phyloP scores from a whole-genome alignment of 2,113 vertebrate species.

The Odocoileus virginianus region DNA sequence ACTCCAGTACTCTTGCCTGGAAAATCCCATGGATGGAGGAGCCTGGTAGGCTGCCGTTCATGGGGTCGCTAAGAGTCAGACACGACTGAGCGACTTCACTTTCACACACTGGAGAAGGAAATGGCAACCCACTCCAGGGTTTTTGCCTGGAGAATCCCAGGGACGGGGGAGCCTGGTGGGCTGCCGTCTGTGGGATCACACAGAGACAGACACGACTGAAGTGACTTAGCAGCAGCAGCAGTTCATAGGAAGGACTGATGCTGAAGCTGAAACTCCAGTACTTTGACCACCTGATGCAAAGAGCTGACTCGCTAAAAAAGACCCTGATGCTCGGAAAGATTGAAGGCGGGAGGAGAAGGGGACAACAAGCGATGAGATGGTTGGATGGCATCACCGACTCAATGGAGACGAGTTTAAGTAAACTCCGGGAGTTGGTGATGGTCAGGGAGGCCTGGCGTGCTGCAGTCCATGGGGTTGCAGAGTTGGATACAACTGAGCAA shows the following conservation, averaged over 20 bases:
- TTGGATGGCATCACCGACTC: not conserved
- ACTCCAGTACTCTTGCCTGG: too few species aligned
- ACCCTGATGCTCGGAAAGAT: not conserved
- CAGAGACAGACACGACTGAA: too few species aligned
- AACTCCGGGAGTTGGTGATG: not conserved
- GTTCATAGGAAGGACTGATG: not conserved
- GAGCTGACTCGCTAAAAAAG: not conserved
- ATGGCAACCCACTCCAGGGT: too few species aligned
- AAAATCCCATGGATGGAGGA: too few species aligned
- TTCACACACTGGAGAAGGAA: too few species aligned
- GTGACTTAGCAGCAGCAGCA: too few species aligned
- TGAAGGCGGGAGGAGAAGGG: not conserved
- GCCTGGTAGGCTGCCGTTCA: too few species aligned
- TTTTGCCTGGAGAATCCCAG: too few species aligned
- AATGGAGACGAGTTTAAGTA: not conserved
- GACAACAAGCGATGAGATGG: not conserved
- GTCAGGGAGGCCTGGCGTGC: not conserved
- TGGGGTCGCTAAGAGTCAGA: too few species aligned
- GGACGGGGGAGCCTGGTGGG: too few species aligned
- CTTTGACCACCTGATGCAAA: not conserved
- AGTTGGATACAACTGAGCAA: not conserved
- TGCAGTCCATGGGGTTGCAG: not conserved
- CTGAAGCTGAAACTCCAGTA: not conserved
- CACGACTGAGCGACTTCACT: too few species aligned
- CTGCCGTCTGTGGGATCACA: too few species aligned